Evolutionary conservation across 1,140 invertebrate genomes (phyloP), one percentile per base, ranked within the genome.

Genomic region (Druon quercuslanigerum): DNA sequence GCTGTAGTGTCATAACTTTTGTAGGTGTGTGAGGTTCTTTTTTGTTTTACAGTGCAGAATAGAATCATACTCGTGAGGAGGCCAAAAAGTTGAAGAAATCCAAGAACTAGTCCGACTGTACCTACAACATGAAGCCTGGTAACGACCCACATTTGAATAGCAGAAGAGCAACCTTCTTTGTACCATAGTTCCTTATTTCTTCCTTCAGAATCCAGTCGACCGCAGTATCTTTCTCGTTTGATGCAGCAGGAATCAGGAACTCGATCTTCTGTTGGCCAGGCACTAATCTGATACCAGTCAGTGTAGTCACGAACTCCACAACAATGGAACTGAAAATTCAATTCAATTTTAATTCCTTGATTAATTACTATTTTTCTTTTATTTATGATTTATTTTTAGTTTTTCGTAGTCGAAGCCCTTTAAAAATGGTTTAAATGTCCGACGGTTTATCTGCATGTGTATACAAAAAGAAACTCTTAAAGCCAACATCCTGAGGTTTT

Each of bases 171-270:
- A n/a, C 95, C 95, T 76, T 94, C 92, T 72, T 92, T 91, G 88
- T 93, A 94, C 93, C 94, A 95, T 3, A 93, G 84, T 56, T 93
- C 91, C 14, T 92, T 92, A 79, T 94, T 93, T 66, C 89, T 89
- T n/a, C 92, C 92, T 57, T 91, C 90, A 19, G 82, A 74, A 56
- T 89, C 85, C 4, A 87, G 79, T 3, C 87, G 83, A 46, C 91
- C 91, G 60, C 91, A 91, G 40, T 91, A 91, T 25, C 91, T 90
- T 79, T 92, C 92, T 50, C 89, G 89, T 40, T 92, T 89, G n/a
- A 94, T 85, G 86, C 96, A 97, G 86, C 96, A 98, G 0, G 96
- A 96, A 79, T 95, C 94, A 2, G 96, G 96, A 1, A 97, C 96
- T 82, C 93, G 93, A 74, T 94, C 92, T 76, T 95, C 93, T 19